These are phyloP conservation scores for Pteronotus mesoamericanus DNA, from an alignment of 2,797 vertebrate species.

Conservation along the genomic window DNA sequence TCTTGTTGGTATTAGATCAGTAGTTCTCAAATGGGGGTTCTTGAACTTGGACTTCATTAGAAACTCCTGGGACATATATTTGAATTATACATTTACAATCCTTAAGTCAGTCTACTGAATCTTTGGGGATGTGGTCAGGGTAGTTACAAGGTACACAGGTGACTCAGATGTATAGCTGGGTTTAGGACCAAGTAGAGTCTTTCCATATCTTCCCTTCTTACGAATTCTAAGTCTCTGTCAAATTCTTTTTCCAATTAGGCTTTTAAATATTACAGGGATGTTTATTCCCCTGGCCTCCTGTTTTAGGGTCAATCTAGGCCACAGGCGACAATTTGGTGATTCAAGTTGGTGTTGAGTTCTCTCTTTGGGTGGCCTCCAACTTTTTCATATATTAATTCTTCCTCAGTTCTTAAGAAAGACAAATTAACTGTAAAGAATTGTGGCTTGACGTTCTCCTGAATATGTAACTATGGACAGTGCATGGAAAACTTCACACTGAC, in stretches of 20 bases:
- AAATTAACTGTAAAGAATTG: slow-evolving; percentile 34
- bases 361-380: not conserved
- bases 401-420: not conserved
- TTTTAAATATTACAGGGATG: not conserved
- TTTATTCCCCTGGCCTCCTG: not conserved
- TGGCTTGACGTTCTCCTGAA: not conserved
- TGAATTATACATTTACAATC: not conserved
- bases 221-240: not conserved
- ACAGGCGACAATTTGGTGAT: not conserved
- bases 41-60: not conserved
- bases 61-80: not conserved
- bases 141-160: not conserved
- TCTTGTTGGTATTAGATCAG: not conserved
- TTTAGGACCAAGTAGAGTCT: not conserved
- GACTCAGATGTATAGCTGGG: not conserved
- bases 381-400: slow-evolving; percentile 5
- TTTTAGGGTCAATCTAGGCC: not conserved
- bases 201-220: not conserved
- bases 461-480: not conserved
- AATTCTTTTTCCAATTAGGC: not conserved
- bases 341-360: not conserved
- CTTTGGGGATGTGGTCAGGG: not conserved
- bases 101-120: not conserved
- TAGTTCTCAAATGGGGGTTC: not conserved
- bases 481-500: not conserved